Evolutionary conservation across 2,113 vertebrate species (phyloP), one percentile per base, ranked within the genome.

Genomic region (Mirza zaza): DNA sequence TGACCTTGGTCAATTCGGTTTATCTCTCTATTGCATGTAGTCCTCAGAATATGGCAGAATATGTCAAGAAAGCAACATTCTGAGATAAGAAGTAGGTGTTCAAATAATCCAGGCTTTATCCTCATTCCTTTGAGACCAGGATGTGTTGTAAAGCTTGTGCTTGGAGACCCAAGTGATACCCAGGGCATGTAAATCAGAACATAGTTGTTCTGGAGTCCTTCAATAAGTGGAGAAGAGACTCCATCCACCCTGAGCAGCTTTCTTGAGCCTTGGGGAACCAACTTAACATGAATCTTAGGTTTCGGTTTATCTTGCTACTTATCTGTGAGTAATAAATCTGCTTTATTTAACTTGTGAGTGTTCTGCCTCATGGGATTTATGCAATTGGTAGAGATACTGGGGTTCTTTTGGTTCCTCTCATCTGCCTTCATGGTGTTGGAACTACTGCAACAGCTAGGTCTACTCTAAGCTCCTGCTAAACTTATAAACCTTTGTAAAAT

Each of bases 221-320:
- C 55, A 20, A 2, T n/a, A 48, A 29, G 70, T 77, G 42, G 21
- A 36, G 2, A 21, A 23, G 42, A 77, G 42, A 14, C 32, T 77
- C 32, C 7, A 20, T 34, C 2, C 15, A 27, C 34, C 23, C 34
- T 29, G 0, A 3, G 0, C 3, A 48, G 32, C 39, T 65, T n/a
- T 65, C 42, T 45, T 65, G 59, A 52, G 17, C 32, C 42, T 65
- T 77, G 25, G 11, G 3, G 65, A 9, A 77, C 6, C 15, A 21
- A 11, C 11, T 36, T 29, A 9, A 12, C 71, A 14, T 65, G 57
- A 36, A 77, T 65, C 9, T 42, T 65, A 63, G 14, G 42, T 18
- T 90, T 77, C 6, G 27, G 42, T n/a, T 48, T 18, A 20, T 77
- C 23, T 34, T 20, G 32, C 5, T 63, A 1, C 8, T 0, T 18